Base-by-base conservation (phyloP, 2,113 vertebrate species). In the Larimichthys crocea region DNA sequence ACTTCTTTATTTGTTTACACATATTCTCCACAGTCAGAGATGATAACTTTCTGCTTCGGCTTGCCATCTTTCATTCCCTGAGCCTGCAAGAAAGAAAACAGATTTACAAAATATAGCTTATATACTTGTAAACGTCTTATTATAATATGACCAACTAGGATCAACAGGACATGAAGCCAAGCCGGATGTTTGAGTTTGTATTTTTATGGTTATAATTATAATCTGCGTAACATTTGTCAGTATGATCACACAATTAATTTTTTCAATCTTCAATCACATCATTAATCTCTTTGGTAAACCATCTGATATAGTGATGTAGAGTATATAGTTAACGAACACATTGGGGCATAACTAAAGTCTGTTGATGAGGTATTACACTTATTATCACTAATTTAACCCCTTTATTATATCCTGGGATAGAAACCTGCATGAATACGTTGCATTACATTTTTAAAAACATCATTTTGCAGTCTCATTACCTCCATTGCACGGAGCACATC, bases 51-150 rank as follows among this genome's bases (percentile, higher is more conserved):
- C 94, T 99, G 96, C 93, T 98, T 97, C 0, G 97, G 94, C 73
- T 99, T 99, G 76, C 98, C 97, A 0, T 99, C 97, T 76, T 99
- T 99, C 90, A 91, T 91, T 83, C 98, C 98, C 86, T 99, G 96
- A 85, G 97, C 97, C 97, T 99, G 91, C 12, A 20, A 64, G 0
- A 35, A 24, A 59, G 9, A 82, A 67, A 82, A 74, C 6, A 42
- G 15, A 16, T 16, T 17, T 16, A 26, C 40, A 42, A n/a, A 17
- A 67, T 14, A 11, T 5, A 67, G 15, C 19, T n/a, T n/a, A 11
- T 10, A 26, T 16, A 11, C 3, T 20, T 50, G 1, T 1, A 24
- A 17, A 53, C 1, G 35, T 53, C 10, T 29, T 65, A 66, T 57
- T 12, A 29, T 3, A 44, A 48, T 11, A 66, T 9, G 3, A 49